Conservation (phyloP, 2,888 invertebrate species). For the Axea sp. region DNA sequence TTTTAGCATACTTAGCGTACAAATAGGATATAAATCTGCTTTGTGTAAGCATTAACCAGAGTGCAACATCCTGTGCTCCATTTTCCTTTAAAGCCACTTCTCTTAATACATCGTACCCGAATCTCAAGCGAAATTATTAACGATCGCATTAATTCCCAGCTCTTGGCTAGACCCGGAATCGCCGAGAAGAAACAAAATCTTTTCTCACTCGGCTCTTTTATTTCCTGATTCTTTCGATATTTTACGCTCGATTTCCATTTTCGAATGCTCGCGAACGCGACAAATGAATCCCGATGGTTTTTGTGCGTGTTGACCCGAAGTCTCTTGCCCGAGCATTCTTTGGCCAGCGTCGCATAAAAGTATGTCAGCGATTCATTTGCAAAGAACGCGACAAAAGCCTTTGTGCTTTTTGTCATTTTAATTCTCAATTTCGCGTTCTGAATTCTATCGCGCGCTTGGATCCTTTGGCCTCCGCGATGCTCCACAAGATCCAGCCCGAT, state of each 20-base stretch:
- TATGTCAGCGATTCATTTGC: constrained; percentile 61
- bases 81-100: constrained; percentile 28
- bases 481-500: constrained; percentile 52
- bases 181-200: constrained; percentile 12
- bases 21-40: constrained; percentile 53
- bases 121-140: constrained; percentile 29
- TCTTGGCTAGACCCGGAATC: constrained; percentile 1
- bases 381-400: constrained; percentile 62
- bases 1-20: constrained; percentile 40
- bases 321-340: constrained; percentile 15
- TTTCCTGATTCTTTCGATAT: constrained; percentile 25
- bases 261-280: constrained; percentile 19
- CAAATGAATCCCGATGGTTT: constrained; percentile 50
- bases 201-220: constrained; percentile 8
- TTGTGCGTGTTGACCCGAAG: constrained; percentile 46
- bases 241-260: constrained; percentile 53
- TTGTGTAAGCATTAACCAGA: constrained; percentile 46
- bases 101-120: constrained; percentile 23
- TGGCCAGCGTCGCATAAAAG: constrained; percentile 51
- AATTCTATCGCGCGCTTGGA: constrained; percentile 58
- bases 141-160: constrained; percentile 23
- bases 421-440: constrained; percentile 62
- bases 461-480: constrained; percentile 56
- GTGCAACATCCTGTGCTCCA: constrained; percentile 44
- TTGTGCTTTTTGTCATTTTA: constrained; percentile 65